phyloP scores from a whole-genome alignment of 2,113 vertebrate genomes.

The Prionailurus viverrinus region DNA sequence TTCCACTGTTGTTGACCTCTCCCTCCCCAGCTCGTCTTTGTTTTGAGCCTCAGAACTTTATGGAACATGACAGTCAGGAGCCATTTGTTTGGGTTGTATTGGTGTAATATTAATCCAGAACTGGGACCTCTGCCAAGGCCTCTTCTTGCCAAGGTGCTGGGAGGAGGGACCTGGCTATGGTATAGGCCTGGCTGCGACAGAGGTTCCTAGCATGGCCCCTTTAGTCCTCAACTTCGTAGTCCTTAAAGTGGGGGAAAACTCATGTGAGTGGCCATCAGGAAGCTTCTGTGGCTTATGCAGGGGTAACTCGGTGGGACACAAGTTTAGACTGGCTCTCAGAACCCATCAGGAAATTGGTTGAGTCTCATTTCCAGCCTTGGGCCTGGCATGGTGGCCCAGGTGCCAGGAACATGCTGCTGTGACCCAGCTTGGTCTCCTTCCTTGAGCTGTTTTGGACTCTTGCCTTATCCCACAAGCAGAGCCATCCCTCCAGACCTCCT shows the following conservation, averaged over 20 bases:
- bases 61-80: not conserved
- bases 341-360: not conserved
- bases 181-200: not conserved
- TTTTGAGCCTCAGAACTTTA: constrained; percentile 35
- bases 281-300: not conserved
- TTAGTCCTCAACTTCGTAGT: not conserved
- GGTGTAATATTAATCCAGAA: constrained; percentile 31
- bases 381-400: not conserved
- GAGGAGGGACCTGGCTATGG: not conserved
- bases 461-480: not conserved
- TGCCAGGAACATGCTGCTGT: not conserved
- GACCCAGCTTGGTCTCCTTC: not conserved
- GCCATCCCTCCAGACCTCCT: not conserved
- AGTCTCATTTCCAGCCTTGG: not conserved
- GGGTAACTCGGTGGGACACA: not conserved
- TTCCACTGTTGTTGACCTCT: not conserved
- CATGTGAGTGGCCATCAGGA: not conserved
- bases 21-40: not conserved
- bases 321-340: not conserved
- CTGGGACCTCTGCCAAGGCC: not conserved
- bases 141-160: not conserved
- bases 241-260: not conserved
- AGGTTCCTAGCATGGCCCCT: not conserved
- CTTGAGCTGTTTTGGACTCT: not conserved
- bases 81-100: not conserved